Evolutionary conservation across 2,888 invertebrate genomes (phyloP), one percentile per base, ranked within the genome.

Genomic region (Ferdinandea cuprea): DNA sequence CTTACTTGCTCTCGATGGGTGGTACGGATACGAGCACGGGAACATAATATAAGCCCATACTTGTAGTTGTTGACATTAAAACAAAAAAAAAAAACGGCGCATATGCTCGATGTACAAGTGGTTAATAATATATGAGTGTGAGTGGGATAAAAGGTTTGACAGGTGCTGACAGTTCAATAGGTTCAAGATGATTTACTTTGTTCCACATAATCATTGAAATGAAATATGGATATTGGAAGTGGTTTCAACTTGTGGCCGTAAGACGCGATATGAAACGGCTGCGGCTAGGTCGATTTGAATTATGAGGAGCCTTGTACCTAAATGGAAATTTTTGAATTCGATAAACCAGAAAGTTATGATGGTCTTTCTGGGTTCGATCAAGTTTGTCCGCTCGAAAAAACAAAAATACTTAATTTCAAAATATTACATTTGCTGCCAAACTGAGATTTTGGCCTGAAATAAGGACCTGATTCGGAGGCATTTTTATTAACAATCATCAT

Each of bases 91-190:
- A 66, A 42, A 11, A 40, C 21, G 17, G 54, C 35, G 17, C 40
- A 50, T 48, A 42, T 30, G 32, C 21, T 35, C 19, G 5, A 30
- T 35, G 37, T 17, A 30, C 42, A 80, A 80, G 50, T 56, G 21
- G 35, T 68, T 56, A 40, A 58, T 56, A 63, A 46, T 25, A 44
- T 50, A 61, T 15, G 4, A 37, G 13, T 28, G 42, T 6, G 25
- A 30, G 50, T 19, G 46, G 40, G 13, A 11, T 76, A 65, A 72
- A 69, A 59, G 46, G 48, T 77, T 66, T 81, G 77, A 81, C 81
- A 81, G 81, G 65, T 77, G 71, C 77, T 81, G 81, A 81, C 81
- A 81, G 77, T 77, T 77, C 76, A 77, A 81, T 77, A 77, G 71
- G 66, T 48, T 71, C 61, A 52, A 56, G 54, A 66, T 71, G 65